These are phyloP conservation scores for Acleris literana DNA, from an alignment of 2,888 invertebrate genomes.

Conservation along the genomic window DNA sequence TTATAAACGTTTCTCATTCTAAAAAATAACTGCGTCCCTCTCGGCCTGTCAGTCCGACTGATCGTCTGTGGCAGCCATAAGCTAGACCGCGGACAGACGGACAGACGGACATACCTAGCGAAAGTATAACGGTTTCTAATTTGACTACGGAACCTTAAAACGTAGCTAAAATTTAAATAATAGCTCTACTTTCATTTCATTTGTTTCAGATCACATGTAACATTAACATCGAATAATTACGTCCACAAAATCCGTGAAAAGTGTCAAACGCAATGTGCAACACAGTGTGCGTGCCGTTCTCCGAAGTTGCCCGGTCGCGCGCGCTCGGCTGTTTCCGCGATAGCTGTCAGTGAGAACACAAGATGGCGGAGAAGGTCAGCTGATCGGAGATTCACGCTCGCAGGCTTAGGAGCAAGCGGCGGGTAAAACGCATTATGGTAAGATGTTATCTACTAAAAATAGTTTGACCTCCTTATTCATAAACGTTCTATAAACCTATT, in stretches of 20 bases:
- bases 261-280: conserved; percentile 52
- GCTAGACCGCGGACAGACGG: no score
- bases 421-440: conserved; percentile 79
- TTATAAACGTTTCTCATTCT: no score
- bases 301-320: conserved; percentile 42
- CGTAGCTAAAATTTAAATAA: no score
- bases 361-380: conserved; percentile 80
- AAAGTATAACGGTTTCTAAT: no score
- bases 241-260: conserved; percentile 20
- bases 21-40: no score
- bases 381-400: conserved; percentile 75
- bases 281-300: conserved; percentile 38
- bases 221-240: conserved; percentile 25
- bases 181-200: no score
- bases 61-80: no score
- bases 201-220: conserved; percentile 34
- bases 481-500: no score
- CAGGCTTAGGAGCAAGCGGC: conserved; percentile 69
- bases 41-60: no score
- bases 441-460: conserved; percentile 30
- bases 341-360: conserved; percentile 64
- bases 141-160: no score
- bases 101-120: no score
- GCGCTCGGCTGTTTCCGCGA: conserved; percentile 52
- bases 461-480: no score